Base-by-base conservation (phyloP, 2,797 vertebrate genomes). In the Falco novaeseelandiae region DNA sequence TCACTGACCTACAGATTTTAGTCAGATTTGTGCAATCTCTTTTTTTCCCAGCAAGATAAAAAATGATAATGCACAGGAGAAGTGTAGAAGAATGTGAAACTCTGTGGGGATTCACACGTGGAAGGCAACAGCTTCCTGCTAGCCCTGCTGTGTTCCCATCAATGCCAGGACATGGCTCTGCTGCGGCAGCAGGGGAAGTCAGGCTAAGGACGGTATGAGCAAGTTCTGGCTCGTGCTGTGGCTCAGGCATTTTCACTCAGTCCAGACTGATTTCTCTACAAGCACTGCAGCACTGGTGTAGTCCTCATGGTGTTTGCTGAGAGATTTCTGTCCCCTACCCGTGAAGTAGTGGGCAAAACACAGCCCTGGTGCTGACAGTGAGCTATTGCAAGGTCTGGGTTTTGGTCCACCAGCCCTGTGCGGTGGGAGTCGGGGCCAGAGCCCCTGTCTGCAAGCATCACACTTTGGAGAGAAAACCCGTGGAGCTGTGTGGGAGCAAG, bases 201-300 rank as follows among this genome's bases (percentile, higher is more conserved):
- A 1, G 29, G 63, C 23, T 32, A 40, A 73, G 40, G 52, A 38
- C 1, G 0, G 19, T 1, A 4, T 2, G 5, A 18, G 52, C 1
- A 2, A 42, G n/a, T 8, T 29, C n/a, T 61, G n/a, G 23, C 27
- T 73, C 14, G 5, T 1, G 13, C 48, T n/a, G 54, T 25, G 22
- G 32, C 46, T 59, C 5, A 1, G 4, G 5, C 5, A 1, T 3
- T 29, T 8, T 49, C 10, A 8, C 23, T 38, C 16, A 6, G 51
- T 29, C 20, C 61, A 40, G 38, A 27, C 20, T 18, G 27, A 38
- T 52, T 73, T 73, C 61, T 71, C 59, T 19, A 10, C 22, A 44
- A 66, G 38, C 2, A 1, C 23, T 0, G 8, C 4, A 1, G 46
- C 38, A 29, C 30, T 42, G 36, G 44, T 18, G 4, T 16, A 51